Evolutionary conservation across 2,797 vertebrate genomes (phyloP), one percentile per base, ranked within the genome.

Genomic region (Graptemys geographica): DNA sequence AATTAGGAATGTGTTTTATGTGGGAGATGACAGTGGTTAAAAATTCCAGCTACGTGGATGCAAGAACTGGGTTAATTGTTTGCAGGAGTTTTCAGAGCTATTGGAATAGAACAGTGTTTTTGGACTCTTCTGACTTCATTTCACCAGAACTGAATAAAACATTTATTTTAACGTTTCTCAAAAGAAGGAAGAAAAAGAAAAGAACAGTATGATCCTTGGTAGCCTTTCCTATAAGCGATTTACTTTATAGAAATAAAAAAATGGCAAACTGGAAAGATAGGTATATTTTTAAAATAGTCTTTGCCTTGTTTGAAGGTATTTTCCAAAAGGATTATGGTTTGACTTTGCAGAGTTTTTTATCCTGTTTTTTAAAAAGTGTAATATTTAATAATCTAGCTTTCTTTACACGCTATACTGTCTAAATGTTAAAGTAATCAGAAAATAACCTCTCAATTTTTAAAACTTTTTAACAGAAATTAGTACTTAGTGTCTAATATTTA

Each of bases 51-150:
- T 94, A 84, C 13, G 12, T 95, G 90, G 91, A 95, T 97, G 52
- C 82, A 96, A 90, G 81, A 97, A 92, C 91, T 95, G 89, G 81
- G 84, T 94, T 96, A 97, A 97, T 97, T 96, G 79, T 96, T 98
- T 98, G 90, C 95, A 97, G 95, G 79, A 97, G 72, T 96, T 94
- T 79, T 95, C 69, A 88, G 90, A 94, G 65, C 57, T 92, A 8
- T 93, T 96, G 92, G 90, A 97, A 92, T 92, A 94, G 74, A 89
- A 79, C 21, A 33, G 12, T 93, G 81, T 21, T 83, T 94, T 96
- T 94, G 81, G 91, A 89, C 95, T 87, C 69, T 80, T 94, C 59
- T 78, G 87, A 55, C 78, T 95, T 92, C 4, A 2, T 94, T 93
- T 97, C 95, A 88, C 83, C 69, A 90, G 87, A 94, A 88, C 69